phyloP scores from a whole-genome alignment of 2,797 vertebrate species.

The Coccyzus lansbergi region DNA sequence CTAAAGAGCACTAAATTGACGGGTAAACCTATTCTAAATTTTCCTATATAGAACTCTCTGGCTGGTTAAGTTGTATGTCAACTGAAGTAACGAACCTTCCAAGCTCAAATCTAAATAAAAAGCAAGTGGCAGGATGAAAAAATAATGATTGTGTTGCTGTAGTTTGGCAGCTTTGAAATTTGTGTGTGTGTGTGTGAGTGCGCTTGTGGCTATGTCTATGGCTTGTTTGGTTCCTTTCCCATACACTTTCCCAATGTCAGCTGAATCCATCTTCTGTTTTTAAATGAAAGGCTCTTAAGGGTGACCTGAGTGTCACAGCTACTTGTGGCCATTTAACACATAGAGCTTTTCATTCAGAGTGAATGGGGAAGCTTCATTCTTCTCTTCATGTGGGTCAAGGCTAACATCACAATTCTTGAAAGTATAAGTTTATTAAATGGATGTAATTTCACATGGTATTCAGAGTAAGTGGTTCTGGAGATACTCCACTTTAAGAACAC shows the following conservation, averaged over 20 bases:
- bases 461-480: constrained; percentile 4
- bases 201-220: background rate
- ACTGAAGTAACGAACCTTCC: background rate
- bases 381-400: background rate
- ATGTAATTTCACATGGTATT: background rate
- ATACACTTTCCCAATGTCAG: background rate
- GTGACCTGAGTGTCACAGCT: constrained; percentile 47
- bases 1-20: background rate
- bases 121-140: background rate
- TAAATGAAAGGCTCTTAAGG: constrained; percentile 42
- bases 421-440: background rate
- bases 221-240: background rate
- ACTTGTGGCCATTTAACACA: constrained; percentile 43
- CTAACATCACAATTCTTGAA: background rate
- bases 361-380: constrained; percentile 19
- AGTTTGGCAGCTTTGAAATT: background rate
- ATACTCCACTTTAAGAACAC: background rate
- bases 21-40: background rate
- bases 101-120: constrained; percentile 15
- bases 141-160: background rate
- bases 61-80: background rate
- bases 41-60: background rate
- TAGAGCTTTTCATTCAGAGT: constrained; percentile 25
- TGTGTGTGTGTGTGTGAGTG: background rate
- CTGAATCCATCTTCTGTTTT: constrained; percentile 16